Evolutionary conservation across 2,888 invertebrate genomes (phyloP).

Genomic region (Ligdia adustata): DNA sequence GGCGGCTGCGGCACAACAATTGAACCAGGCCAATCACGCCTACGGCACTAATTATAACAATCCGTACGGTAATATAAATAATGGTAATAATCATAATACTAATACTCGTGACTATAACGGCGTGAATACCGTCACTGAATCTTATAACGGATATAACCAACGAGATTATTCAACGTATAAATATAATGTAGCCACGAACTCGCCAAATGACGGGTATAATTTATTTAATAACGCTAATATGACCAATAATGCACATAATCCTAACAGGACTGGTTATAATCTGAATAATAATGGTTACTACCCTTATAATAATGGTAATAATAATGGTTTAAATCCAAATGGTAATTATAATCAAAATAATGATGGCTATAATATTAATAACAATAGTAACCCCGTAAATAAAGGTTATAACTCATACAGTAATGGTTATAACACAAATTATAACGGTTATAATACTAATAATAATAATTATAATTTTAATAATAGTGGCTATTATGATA

Average conservation of each 20-base stretch:
- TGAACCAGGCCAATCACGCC: not conserved
- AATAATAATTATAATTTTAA: conserved; percentile 2
- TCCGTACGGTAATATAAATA: conserved; percentile 10
- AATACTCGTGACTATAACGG: not conserved
- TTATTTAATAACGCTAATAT: too few relatives aligned
- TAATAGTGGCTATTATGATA: conserved; percentile 1
- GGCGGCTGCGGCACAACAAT: not conserved
- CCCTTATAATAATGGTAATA: too few relatives aligned
- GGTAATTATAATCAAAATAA: too few relatives aligned
- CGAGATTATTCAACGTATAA: too few relatives aligned
- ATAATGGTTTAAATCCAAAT: too few relatives aligned
- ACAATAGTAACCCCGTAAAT: not conserved
- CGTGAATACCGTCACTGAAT: not conserved
- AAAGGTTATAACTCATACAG: conserved; percentile 21
- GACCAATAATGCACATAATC: too few relatives aligned
- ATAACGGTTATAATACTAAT: conserved; percentile 8
- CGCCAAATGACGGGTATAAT: too few relatives aligned
- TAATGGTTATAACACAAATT: conserved; percentile 11
- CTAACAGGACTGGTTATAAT: too few relatives aligned
- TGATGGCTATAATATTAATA: conserved; percentile 10
- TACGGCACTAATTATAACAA: conserved; percentile 1
- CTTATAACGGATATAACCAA: conserved; percentile 12
- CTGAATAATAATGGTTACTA: too few relatives aligned
- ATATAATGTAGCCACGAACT: too few relatives aligned
- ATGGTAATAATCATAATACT: not conserved